Conservation (phyloP, 2,113 vertebrate species). For the Sialia sialis region DNA sequence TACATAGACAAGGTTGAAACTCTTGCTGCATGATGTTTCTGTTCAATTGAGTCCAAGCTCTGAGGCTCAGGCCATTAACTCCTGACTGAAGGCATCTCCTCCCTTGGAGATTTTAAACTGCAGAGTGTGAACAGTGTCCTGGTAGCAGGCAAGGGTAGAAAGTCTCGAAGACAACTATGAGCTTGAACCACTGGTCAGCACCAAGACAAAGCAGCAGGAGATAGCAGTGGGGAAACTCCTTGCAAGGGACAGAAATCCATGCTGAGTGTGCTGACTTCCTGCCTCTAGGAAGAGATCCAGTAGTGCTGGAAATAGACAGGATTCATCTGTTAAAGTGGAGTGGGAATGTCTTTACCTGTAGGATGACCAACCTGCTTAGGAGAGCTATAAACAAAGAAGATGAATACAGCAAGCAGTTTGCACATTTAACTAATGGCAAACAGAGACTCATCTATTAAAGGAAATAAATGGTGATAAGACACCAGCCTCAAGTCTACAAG, state of each 20-base stretch:
- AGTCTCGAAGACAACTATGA: background rate
- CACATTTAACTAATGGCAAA: background rate
- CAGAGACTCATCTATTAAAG: background rate
- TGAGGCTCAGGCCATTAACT: background rate
- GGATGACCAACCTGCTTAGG: background rate
- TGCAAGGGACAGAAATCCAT: background rate
- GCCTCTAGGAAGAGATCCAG: background rate
- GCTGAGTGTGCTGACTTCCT: background rate
- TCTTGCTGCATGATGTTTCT: fast-evolving
- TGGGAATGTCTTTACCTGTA: background rate
- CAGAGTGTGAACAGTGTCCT: fast-evolving
- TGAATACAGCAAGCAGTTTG: background rate
- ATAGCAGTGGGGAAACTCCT: background rate
- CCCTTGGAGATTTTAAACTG: background rate
- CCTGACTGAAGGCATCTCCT: background rate
- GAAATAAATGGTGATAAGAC: background rate
- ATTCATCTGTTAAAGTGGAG: background rate
- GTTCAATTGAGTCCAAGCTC: background rate
- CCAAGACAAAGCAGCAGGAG: background rate
- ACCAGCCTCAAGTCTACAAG: background rate
- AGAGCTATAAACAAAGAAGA: background rate
- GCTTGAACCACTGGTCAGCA: background rate
- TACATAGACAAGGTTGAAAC: background rate
- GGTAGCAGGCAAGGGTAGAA: background rate
- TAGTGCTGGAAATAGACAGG: background rate